phyloP scores from a whole-genome alignment of 2,888 invertebrate genomes.

The Bellardia pandia region DNA sequence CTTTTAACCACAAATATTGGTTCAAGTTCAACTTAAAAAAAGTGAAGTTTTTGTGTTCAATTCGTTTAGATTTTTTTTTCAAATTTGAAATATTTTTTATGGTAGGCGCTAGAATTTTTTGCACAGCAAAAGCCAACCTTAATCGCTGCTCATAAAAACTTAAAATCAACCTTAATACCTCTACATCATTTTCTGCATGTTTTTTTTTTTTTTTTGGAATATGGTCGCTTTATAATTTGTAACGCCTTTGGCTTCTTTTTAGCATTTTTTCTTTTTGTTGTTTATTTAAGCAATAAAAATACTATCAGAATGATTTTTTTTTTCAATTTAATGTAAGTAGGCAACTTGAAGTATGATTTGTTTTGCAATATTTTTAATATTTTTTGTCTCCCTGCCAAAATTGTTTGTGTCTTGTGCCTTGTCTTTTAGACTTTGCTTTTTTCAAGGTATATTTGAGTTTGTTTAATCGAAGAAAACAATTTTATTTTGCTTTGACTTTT shows the following conservation, averaged over 20 bases:
- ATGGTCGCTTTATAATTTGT: conserved; percentile 62
- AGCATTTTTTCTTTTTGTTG: neutral
- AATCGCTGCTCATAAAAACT: conserved; percentile 45
- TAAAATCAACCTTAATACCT: conserved; percentile 18
- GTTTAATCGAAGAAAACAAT: neutral
- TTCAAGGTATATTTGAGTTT: conserved; percentile 61
- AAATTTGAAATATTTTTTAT: conserved; percentile 52
- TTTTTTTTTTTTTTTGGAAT: conserved; percentile 42
- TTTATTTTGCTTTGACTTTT: neutral
- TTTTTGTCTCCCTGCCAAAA: conserved; percentile 46
- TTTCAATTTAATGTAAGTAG: conserved; percentile 45
- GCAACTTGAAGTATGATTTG: conserved; percentile 51
- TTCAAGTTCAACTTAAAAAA: conserved; percentile 68
- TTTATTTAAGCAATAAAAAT: neutral
- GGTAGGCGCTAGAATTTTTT: conserved; percentile 58
- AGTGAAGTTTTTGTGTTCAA: conserved; percentile 25
- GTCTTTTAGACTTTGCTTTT: conserved; percentile 36
- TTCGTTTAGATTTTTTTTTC: conserved; percentile 24
- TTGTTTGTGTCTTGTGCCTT: conserved; percentile 30
- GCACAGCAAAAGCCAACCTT: conserved; percentile 46
- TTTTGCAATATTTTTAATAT: conserved; percentile 46
- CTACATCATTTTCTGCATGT: conserved; percentile 32
- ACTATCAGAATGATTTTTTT: conserved; percentile 12
- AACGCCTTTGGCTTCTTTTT: conserved; percentile 60
- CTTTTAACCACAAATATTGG: conserved; percentile 69